Evolutionary conservation across 1,140 invertebrate genomes (phyloP).

Genomic region (Doryteuthis pealeii): DNA sequence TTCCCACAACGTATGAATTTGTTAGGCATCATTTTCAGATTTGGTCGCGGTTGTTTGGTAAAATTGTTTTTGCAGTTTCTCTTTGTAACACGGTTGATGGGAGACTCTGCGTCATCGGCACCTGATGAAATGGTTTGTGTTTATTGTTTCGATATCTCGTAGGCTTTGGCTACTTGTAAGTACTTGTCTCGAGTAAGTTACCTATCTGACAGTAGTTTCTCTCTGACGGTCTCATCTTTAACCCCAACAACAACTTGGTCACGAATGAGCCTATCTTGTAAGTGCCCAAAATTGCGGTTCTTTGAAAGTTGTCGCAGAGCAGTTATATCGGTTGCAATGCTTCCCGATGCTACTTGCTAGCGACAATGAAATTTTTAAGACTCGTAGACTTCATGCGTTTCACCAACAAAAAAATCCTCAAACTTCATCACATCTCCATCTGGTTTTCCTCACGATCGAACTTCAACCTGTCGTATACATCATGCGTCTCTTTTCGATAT

Average conservation of each 20-base stretch:
- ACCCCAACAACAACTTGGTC: slow-evolving; percentile 30
- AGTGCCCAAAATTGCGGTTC: slow-evolving; percentile 25
- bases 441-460: slow-evolving; percentile 14
- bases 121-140: not conserved
- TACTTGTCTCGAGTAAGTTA: too few relatives aligned
- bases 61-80: too few relatives aligned
- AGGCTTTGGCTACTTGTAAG: too few relatives aligned
- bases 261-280: slow-evolving; percentile 26
- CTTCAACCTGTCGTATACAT: not conserved
- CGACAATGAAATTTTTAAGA: slow-evolving; percentile 26
- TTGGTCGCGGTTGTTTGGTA: too few relatives aligned
- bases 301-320: slow-evolving; percentile 18
- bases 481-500: not conserved
- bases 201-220: slow-evolving; percentile 10
- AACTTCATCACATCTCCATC: slow-evolving; percentile 19
- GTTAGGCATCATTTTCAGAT: too few relatives aligned
- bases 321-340: slow-evolving; percentile 26
- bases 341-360: slow-evolving; percentile 22
- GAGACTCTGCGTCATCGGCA: too few relatives aligned
- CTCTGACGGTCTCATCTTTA: slow-evolving; percentile 14
- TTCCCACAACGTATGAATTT: too few relatives aligned
- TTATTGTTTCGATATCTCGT: not conserved
- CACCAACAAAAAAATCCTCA: slow-evolving; percentile 22
- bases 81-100: too few relatives aligned
- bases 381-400: slow-evolving; percentile 29